Conservation (phyloP, 35 echinoderm and acorn worm species). For the Hemicentrotus pulcherrimus region DNA sequence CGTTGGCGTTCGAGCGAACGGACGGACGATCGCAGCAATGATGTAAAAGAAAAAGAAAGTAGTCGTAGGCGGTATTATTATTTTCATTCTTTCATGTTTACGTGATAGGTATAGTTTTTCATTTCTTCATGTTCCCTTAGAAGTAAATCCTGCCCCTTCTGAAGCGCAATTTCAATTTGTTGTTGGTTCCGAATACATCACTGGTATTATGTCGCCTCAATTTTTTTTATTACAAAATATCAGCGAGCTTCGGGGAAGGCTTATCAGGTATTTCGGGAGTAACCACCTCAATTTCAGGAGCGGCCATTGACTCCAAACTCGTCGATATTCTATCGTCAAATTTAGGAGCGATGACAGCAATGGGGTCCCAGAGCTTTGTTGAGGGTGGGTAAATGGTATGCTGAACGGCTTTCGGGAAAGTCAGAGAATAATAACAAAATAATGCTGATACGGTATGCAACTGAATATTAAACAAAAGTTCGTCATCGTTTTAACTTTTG, state of each 20-base stretch:
- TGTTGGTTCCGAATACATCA: not conserved
- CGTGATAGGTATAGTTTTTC: not conserved
- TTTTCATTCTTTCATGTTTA: not conserved
- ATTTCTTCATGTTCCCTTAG: not conserved
- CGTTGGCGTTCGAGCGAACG: not conserved
- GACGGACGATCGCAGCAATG: no score
- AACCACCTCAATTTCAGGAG: not conserved
- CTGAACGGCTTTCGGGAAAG: not conserved
- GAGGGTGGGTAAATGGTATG: not conserved
- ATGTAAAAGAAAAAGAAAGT: no score
- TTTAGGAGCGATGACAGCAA: not conserved
- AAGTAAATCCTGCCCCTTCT: not conserved
- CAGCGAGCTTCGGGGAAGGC: not conserved
- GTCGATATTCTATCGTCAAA: constrained; percentile 37
- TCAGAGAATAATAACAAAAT: not conserved
- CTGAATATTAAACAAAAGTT: not conserved
- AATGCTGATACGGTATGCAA: not conserved
- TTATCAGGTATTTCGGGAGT: not conserved
- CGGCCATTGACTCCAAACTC: constrained; percentile 14
- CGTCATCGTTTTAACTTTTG: not conserved
- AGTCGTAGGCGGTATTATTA: not conserved
- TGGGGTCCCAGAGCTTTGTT: not conserved
- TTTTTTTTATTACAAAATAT: not conserved
- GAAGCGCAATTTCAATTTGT: not conserved
- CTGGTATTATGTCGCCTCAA: not conserved